Evolutionary conservation across 2,888 invertebrate genomes (phyloP), one percentile per base, ranked within the genome.

Genomic region (Drosophila histrio): DNA sequence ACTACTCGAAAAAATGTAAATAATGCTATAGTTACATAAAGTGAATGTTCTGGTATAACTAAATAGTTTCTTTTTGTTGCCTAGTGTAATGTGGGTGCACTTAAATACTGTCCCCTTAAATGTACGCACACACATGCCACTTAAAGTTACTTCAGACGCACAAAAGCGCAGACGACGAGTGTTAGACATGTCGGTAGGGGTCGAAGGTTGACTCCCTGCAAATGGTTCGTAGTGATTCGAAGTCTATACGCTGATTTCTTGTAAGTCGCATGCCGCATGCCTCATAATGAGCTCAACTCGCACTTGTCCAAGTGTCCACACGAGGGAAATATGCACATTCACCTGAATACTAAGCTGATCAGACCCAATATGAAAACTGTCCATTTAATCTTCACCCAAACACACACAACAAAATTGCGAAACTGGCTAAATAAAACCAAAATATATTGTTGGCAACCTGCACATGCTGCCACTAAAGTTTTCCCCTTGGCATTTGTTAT

Each of bases 271-370:
- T 52, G 46, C 68, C 56, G 54, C 60, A 71, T 56, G 52, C 39
- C 52, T 47, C 58, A 76, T 84, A 87, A 88, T 84, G 81, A 77
- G 88, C 81, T 82, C 84, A 87, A 52, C 46, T 44, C 46, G 32
- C 47, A 77, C 36, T 61, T 39, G 58, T 36, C 19, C 44, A 62
- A 26, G 39, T 34, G 52, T n/a, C n/a, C n/a, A 28, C 32, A 15
- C 30, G 11, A 11, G 22, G 8, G 17, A n/a, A 21, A 52, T 26
- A 50, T 41, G 34, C 34, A 57, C 39, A 22, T 53, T 32, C 70
- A 47, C 39, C 41, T 50, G 67, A 19, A 9, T 24, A 28, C 19
- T 11, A 43, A 39, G 26, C 24, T 54, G 54, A 22, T 52, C 41
- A 47, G 13, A 32, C 38, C 15, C 22, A 19, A 6, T 17, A 49